Percentiles rank a stretch among this genome's conserved stretches.
Conservation (phyloP, 2,797 vertebrate species). For the Notolepis coatsorum region DNA sequence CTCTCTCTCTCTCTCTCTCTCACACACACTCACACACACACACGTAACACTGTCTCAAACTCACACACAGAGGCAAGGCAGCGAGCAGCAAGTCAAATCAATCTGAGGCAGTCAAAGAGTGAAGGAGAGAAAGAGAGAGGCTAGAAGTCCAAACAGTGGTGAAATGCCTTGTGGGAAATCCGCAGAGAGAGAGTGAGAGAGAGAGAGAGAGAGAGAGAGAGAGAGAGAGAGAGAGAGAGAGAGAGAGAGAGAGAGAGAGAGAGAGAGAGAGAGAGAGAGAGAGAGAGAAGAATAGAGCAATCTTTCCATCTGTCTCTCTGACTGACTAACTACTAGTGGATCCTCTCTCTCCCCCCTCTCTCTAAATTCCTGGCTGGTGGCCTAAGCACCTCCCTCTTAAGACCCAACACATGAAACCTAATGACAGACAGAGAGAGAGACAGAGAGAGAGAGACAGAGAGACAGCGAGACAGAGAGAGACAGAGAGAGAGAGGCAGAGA, state of each 20-base stretch:
- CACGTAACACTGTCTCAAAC: not conserved
- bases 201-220: constrained; percentile 3
- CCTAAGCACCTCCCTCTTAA: constrained; percentile 6
- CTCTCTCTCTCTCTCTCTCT: not conserved
- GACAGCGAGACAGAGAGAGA: not conserved
- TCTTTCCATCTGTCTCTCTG: not conserved
- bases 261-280: constrained; percentile 3
- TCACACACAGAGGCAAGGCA: not conserved
- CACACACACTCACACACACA: not conserved
- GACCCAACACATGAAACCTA: constrained; percentile 48
- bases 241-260: constrained; percentile 8
- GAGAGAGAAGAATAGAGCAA: not conserved
- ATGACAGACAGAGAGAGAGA: not conserved
- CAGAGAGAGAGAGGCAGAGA: not conserved
- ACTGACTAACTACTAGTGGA: not conserved
- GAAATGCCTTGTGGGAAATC: constrained; percentile 48
- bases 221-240: constrained; percentile 2
- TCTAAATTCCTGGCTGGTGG: constrained; percentile 40
- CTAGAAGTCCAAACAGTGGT: constrained; percentile 17
- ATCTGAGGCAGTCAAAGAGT: not conserved
- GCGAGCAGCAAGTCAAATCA: too few relatives aligned
- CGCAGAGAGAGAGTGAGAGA: not conserved
- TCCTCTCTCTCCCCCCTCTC: not conserved
- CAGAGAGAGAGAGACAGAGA: not conserved
- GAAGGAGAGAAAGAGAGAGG: constrained; percentile 15